Percentiles rank a stretch among this genome's conserved stretches.
Conservation (phyloP, 2,113 vertebrate species). For the Myotis lucifugus region DNA sequence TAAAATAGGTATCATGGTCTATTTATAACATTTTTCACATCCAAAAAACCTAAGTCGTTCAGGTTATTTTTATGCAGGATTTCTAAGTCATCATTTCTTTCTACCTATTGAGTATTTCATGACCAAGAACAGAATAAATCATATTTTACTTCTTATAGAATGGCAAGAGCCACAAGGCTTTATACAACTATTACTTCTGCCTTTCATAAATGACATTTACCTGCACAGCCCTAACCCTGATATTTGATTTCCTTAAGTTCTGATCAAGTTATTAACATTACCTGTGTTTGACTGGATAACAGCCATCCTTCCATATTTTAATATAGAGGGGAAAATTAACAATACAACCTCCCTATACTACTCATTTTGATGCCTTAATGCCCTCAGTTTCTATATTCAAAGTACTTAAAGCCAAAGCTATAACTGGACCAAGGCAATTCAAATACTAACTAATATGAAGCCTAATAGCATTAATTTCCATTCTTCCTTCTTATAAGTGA, state of each 20-base stretch:
- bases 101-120: constrained; percentile 63
- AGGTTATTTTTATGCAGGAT: constrained; percentile 64
- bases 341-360: background rate
- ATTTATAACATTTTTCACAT: constrained; percentile 56
- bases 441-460: background rate
- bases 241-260: constrained; percentile 72
- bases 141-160: constrained; percentile 70
- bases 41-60: constrained; percentile 34
- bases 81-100: constrained; percentile 69
- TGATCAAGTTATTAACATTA: constrained; percentile 69
- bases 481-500: background rate
- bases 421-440: background rate
- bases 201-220: constrained; percentile 72
- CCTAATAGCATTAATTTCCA: background rate
- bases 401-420: background rate
- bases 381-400: background rate
- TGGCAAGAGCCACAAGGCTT: constrained; percentile 47
- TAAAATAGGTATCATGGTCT: constrained; percentile 53
- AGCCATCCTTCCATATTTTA: constrained; percentile 55
- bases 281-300: constrained; percentile 55
- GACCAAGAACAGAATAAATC: constrained; percentile 69
- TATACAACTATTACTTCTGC: constrained; percentile 65
- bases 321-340: constrained; percentile 36
- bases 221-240: constrained; percentile 53
- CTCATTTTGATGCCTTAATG: background rate